phyloP scores from a whole-genome alignment of 2,797 vertebrate genomes.

The Apodemus agrarius region DNA sequence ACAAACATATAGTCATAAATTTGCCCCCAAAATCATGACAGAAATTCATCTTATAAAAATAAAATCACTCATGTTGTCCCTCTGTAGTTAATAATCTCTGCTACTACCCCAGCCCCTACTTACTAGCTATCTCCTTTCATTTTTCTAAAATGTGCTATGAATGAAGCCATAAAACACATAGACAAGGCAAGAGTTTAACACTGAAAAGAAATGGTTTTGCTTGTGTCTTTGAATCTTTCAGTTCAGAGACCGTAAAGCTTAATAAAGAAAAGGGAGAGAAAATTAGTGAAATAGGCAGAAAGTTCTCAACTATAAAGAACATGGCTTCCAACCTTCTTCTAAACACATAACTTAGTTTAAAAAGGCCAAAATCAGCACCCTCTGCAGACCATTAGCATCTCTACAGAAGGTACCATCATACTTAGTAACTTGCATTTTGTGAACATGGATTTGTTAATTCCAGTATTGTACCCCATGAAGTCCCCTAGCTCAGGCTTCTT shows the following conservation, averaged over 20 bases:
- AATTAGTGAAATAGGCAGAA: not conserved
- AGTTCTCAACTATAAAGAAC: not conserved
- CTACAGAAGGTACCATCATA: not conserved
- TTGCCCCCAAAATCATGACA: not conserved
- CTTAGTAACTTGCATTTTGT: not conserved
- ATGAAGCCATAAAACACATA: not conserved
- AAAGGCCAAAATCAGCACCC: not conserved
- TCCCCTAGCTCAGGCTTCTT: not conserved
- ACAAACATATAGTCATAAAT: not conserved
- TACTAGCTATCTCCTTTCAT: not conserved
- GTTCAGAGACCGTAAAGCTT: conserved; percentile 7
- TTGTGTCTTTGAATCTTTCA: not conserved
- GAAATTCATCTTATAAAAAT: not conserved
- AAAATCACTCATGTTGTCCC: not conserved
- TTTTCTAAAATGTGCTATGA: conserved; percentile 39
- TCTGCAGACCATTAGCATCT: not conserved
- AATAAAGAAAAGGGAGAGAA: not conserved
- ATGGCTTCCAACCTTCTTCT: not conserved
- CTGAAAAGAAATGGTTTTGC: not conserved
- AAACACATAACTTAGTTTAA: not conserved
- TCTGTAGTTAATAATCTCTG: not conserved
- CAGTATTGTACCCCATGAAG: not conserved
- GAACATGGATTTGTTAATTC: not conserved
- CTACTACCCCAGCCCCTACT: not conserved
- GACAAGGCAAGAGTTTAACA: not conserved